These are phyloP conservation scores for Mirza zaza DNA, from an alignment of 2,113 vertebrate genomes.

Conservation along the genomic window DNA sequence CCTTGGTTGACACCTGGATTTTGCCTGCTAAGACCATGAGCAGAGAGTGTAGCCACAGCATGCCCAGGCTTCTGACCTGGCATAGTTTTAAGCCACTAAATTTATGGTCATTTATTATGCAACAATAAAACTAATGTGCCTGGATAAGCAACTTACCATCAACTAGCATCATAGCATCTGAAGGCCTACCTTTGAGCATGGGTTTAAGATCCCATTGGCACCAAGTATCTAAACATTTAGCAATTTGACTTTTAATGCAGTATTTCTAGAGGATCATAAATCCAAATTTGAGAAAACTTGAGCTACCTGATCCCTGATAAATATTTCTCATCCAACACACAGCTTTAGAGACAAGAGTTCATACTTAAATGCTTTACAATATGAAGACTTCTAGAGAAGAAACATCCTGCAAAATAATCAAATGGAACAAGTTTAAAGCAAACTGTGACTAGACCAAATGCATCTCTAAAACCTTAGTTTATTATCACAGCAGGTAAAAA, in stretches of 20 bases:
- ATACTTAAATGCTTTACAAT: constrained; percentile 44
- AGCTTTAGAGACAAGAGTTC: constrained; percentile 49
- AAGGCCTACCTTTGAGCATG: background rate
- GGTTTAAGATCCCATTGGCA: constrained; percentile 3
- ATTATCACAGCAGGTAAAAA: constrained; percentile 12
- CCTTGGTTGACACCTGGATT: background rate
- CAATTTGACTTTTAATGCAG: constrained; percentile 1
- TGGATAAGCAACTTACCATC: background rate
- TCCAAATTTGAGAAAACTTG: constrained; percentile 43
- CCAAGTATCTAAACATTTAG: background rate
- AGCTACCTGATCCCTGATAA: constrained; percentile 57
- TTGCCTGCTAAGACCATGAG: background rate
- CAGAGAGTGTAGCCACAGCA: background rate
- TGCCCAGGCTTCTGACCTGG: background rate
- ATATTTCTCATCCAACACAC: constrained; percentile 39
- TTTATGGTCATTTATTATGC: background rate
- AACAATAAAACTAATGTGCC: constrained; percentile 7
- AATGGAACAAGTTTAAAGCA: constrained; percentile 36
- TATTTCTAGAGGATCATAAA: constrained; percentile 39
- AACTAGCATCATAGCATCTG: background rate
- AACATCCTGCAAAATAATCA: constrained; percentile 56
- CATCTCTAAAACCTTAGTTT: constrained; percentile 5
- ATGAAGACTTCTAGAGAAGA: constrained; percentile 2
- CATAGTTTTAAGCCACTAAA: background rate
- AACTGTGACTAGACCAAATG: constrained; percentile 5